Percentiles rank a stretch among this genome's conserved stretches.
Evolutionary conservation across 2,888 invertebrate genomes (phyloP).

Genomic region (Toxonevra muliebris): DNA sequence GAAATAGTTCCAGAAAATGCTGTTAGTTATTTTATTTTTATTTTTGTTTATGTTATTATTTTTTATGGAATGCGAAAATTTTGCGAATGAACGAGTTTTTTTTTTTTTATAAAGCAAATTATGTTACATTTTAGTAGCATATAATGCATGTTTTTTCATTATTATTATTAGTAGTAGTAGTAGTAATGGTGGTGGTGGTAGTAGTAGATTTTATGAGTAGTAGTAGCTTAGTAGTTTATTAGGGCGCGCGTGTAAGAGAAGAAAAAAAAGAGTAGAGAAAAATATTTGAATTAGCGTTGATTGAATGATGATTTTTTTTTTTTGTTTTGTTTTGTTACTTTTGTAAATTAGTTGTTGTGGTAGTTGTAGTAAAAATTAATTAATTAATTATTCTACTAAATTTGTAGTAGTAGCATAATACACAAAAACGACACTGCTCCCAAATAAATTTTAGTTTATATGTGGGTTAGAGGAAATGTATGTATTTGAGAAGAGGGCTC

Average conservation of each 20-base stretch:
- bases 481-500: background rate
- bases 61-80: conserved; percentile 14
- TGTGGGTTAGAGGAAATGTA: background rate
- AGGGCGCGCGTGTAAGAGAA: conserved; percentile 56
- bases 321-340: no score
- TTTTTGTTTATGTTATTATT: conserved; percentile 29
- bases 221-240: conserved; percentile 26
- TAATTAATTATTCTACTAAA: no score
- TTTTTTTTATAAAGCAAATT: no score
- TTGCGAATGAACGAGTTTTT: conserved; percentile 16
- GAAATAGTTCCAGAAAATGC: conserved; percentile 99
- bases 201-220: conserved; percentile 12
- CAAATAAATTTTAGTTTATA: background rate
- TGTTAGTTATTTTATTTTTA: conserved; percentile 67
- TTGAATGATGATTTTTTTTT: conserved; percentile 40
- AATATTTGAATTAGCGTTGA: conserved; percentile 45
- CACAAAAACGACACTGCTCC: no score
- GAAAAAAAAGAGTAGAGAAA: conserved; percentile 53
- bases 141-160: conserved; percentile 7
- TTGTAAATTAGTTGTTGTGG: background rate
- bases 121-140: conserved; percentile 21
- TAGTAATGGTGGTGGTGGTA: conserved; percentile 36
- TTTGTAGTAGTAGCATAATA: no score
- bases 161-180: conserved; percentile 33
- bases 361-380: background rate